phyloP scores from a whole-genome alignment of 1,140 invertebrate species.

The Polypedilum pembai region DNA sequence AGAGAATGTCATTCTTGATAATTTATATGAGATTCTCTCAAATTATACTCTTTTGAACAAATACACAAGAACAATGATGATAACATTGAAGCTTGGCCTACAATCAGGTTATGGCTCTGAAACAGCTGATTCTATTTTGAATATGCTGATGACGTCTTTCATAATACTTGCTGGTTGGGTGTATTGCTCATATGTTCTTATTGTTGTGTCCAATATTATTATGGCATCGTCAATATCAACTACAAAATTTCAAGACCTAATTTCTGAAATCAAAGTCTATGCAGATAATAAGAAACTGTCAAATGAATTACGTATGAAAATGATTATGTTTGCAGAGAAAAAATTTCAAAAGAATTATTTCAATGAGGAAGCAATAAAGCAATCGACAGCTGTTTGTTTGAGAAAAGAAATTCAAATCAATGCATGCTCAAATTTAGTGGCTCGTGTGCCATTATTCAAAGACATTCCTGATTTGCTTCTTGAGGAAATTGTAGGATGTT shows the following conservation, averaged over 20 bases:
- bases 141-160: conserved; percentile 14
- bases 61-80: conserved; percentile 35
- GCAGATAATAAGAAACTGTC: not conserved
- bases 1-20: not conserved
- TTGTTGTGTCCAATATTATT: conserved; percentile 15
- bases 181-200: not conserved
- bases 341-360: conserved; percentile 44
- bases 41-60: conserved; percentile 43
- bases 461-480: conserved; percentile 41
- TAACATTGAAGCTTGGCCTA: not conserved
- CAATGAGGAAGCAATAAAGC: conserved; percentile 43
- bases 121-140: not conserved
- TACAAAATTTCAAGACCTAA: not conserved
- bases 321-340: conserved; percentile 41
- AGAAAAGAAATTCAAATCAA: conserved; percentile 45
- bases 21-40: conserved; percentile 22
- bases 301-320: not conserved
- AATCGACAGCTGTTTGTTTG: conserved; percentile 44
- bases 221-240: conserved; percentile 36
- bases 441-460: conserved; percentile 45
- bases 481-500: conserved; percentile 39
- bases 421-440: conserved; percentile 43
- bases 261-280: not conserved
- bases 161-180: not conserved
- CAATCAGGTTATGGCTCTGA: conserved; percentile 12